Conservation (phyloP, 2,113 vertebrate genomes). For the Eptesicus fuscus region DNA sequence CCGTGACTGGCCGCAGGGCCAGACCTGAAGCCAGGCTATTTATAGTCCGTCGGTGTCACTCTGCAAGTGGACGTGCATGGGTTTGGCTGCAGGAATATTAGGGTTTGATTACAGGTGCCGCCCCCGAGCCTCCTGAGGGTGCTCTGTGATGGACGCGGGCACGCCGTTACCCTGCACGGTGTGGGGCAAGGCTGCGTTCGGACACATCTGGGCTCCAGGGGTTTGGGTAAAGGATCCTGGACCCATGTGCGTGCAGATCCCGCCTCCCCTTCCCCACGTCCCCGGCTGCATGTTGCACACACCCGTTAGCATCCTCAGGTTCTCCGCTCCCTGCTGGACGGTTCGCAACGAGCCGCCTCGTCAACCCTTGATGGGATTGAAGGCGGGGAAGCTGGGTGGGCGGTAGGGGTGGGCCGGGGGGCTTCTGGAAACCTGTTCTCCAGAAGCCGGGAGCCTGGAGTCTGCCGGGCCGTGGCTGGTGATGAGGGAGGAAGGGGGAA, state of each 20-base stretch:
- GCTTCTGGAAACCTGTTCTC: background rate
- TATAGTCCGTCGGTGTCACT: background rate
- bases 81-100: background rate
- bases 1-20: background rate
- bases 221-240: accelerated
- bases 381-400: background rate
- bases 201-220: background rate
- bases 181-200: background rate
- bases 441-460: background rate
- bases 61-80: background rate
- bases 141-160: accelerated
- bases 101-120: accelerated
- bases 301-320: background rate
- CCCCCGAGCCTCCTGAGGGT: accelerated
- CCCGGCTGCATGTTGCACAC: accelerated
- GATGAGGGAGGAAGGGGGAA: background rate
- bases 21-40: background rate
- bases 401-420: accelerated
- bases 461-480: background rate
- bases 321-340: accelerated
- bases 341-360: accelerated
- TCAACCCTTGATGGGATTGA: background rate
- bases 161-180: accelerated
- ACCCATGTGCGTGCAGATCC: accelerated
- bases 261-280: background rate